Evolutionary conservation across 2,113 vertebrate genomes (phyloP), one percentile per base, ranked within the genome.

Genomic region (Xenopus tropicalis): DNA sequence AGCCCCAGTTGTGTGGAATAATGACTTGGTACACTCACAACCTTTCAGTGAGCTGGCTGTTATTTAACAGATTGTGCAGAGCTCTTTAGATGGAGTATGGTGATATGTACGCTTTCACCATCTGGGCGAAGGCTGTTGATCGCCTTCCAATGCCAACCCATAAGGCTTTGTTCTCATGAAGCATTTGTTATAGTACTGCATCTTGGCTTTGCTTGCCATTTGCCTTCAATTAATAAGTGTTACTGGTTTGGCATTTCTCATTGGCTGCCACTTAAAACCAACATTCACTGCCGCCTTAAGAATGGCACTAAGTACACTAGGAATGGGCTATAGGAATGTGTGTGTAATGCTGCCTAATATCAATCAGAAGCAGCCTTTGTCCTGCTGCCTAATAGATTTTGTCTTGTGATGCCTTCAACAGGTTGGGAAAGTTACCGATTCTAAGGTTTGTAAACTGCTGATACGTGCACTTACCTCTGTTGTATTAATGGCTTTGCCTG

Each of bases 391-490:
- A 91, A 91, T 82, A 82, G 86, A 89, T 84, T 37, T 70, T 85
- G 84, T 89, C 80, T 48, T 90, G 87, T 88, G 83, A 84, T 81
- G 78, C 92, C 87, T 93, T 86, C 90, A 69, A 81, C 93, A 94
- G 94, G 92, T 90, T 93, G 90, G 93, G 90, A 92, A 86, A 81
- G 81, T 86, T 81, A 74, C 88, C 88, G 84, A 87, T 82, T 86
- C 77, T 90, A 89, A 95, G 94, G 94, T 96, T 94, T 91, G 95
- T 96, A 90, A 86, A 17, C 25, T 7, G 44, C 66, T 68, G 25
- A 23, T 61, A 51, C 65, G 25, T 5, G 46, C 37, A 52, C 42
- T 64, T 25, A 52, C 52, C 63, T 48, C 81, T 29, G 3, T 78
- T 78, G 29, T 37, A 9, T 37, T 37, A 37, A 3, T 37, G 29